These are phyloP conservation scores for Zygaena filipendulae DNA, from an alignment of 2,888 invertebrate species.

Conservation along the genomic window DNA sequence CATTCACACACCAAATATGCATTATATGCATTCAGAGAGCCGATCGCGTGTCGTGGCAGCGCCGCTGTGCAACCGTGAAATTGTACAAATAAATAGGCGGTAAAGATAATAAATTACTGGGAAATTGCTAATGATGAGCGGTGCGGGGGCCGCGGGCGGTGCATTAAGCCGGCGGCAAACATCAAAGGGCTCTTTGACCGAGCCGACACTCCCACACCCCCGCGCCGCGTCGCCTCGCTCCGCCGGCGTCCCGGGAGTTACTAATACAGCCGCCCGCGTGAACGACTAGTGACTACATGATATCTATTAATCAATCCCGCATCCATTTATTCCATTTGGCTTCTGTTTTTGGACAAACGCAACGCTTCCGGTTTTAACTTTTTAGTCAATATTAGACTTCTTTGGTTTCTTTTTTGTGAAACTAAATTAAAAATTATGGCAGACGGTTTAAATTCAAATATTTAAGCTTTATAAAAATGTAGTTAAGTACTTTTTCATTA, in stretches of 20 bases:
- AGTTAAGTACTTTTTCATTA: too few species aligned
- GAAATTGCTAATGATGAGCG: constrained; percentile 68
- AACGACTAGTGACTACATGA: constrained; percentile 19
- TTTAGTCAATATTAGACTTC: too few species aligned
- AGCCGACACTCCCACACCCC: constrained; percentile 61
- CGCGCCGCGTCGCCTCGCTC: constrained; percentile 22
- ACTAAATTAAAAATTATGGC: too few species aligned
- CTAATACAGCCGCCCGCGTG: constrained; percentile 20
- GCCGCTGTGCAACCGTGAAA: constrained; percentile 33
- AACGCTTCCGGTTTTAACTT: constrained; percentile 23
- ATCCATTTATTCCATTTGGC: constrained; percentile 25
- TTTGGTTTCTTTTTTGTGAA: too few species aligned
- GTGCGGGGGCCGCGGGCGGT: constrained; percentile 61
- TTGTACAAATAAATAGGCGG: constrained; percentile 64
- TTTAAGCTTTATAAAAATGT: too few species aligned
- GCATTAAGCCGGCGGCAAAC: constrained; percentile 69
- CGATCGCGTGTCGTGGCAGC: constrained; percentile 6
- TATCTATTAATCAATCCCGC: constrained; percentile 49
- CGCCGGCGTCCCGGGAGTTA: constrained; percentile 23
- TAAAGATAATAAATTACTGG: constrained; percentile 68
- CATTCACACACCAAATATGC: too few species aligned
- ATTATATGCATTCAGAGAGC: too few species aligned
- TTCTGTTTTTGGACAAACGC: constrained; percentile 29
- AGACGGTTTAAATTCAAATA: too few species aligned
- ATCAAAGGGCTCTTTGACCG: constrained; percentile 68